Conservation (phyloP, 2,797 vertebrate genomes). For the Sebastolobus altivelis region DNA sequence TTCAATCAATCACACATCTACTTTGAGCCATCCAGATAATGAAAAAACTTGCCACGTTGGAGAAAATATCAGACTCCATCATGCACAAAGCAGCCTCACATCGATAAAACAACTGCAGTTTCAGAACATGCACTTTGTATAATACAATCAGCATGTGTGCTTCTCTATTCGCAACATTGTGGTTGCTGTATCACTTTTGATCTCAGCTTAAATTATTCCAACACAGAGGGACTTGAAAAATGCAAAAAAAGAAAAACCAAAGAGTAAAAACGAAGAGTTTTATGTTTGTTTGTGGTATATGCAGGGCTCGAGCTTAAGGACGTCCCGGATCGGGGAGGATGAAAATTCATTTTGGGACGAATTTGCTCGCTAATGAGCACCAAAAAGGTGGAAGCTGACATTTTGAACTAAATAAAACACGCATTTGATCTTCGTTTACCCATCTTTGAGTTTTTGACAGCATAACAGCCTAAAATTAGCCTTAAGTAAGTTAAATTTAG, state of each 20-base stretch:
- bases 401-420: neutral
- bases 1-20: neutral
- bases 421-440: no score
- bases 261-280: no score
- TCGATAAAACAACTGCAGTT: neutral
- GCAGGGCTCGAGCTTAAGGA: no score
- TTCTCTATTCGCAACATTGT: neutral
- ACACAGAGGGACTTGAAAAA: neutral
- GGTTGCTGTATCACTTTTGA: neutral
- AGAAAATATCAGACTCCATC: neutral
- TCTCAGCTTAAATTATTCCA: neutral
- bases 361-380: neutral
- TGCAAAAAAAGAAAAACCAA: no score
- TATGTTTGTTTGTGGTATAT: no score
- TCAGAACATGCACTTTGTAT: neutral
- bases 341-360: no score
- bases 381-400: neutral
- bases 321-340: no score
- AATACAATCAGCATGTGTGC: neutral
- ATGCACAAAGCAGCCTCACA: neutral
- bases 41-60: neutral
- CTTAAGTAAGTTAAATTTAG: no score
- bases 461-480: no score
- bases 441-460: no score
- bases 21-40: neutral